These are phyloP conservation scores for Helogale parvula DNA, from an alignment of 2,113 vertebrate genomes.

Conservation along the genomic window DNA sequence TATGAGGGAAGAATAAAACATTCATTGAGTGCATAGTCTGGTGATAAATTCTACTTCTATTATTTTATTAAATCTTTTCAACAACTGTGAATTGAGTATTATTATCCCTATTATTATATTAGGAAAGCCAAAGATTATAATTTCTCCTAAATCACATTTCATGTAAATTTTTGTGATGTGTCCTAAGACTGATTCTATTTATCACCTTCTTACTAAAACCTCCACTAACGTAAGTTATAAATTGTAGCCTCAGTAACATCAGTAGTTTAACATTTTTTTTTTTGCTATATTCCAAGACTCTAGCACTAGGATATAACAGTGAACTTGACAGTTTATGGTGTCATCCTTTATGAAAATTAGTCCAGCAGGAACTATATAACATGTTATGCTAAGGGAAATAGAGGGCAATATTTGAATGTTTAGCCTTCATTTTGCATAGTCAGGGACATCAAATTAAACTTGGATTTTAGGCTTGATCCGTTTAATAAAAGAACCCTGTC, in stretches of 20 bases:
- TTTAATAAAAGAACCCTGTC: background rate
- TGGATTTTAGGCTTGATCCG: background rate
- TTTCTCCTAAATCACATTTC: background rate
- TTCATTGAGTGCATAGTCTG: background rate
- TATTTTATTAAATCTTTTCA: conserved; percentile 27
- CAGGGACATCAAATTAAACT: conserved; percentile 1
- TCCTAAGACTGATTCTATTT: background rate
- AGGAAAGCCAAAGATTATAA: background rate
- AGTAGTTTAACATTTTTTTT: background rate
- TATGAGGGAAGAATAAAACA: background rate
- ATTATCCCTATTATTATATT: background rate
- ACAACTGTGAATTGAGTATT: background rate
- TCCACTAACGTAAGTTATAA: background rate
- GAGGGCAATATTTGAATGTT: background rate
- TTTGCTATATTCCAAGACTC: background rate
- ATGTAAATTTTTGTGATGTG: background rate
- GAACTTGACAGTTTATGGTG: background rate
- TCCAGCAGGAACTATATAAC: background rate
- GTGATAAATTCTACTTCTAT: background rate
- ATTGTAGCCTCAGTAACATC: background rate
- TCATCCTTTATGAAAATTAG: background rate
- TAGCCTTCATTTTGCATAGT: background rate
- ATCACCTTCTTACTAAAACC: background rate
- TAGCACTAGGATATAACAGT: background rate
- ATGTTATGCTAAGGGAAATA: background rate